phyloP scores from a whole-genome alignment of 2,797 vertebrate genomes.

The Sphenodon punctatus region DNA sequence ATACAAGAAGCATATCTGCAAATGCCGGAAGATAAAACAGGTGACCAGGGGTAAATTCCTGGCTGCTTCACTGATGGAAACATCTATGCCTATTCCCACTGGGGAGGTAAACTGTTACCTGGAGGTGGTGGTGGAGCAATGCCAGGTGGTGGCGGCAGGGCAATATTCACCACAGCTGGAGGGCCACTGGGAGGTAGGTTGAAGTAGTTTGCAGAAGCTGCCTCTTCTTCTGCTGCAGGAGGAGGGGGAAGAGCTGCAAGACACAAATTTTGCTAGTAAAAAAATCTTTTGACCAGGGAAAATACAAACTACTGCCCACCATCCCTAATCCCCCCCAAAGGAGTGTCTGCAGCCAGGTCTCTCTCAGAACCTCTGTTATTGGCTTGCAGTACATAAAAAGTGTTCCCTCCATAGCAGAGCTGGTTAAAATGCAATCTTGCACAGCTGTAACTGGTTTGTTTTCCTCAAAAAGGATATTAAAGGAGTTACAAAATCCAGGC shows the following conservation, averaged over 20 bases:
- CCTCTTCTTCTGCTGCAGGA: conserved; percentile 91
- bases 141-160: conserved; percentile 92
- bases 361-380: not conserved
- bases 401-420: not conserved
- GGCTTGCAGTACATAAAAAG: not conserved
- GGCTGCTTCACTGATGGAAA: not conserved
- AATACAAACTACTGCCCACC: too few species aligned
- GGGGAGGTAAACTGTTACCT: conserved; percentile 73
- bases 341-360: not conserved
- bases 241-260: conserved; percentile 87
- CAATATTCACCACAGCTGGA: conserved; percentile 91
- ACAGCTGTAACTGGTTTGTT: not conserved
- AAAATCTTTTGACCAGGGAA: not conserved
- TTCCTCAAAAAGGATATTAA: not conserved
- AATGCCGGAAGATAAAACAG: not conserved
- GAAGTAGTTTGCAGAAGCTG: conserved; percentile 94
- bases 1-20: not conserved
- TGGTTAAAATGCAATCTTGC: not conserved
- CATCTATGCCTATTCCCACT: not conserved
- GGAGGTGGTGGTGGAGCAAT: conserved; percentile 92
- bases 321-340: not conserved
- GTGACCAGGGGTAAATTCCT: not conserved
- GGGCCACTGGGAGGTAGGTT: conserved; percentile 90
- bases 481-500: not conserved
- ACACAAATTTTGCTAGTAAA: not conserved